These are phyloP conservation scores for Neosalanx taihuensis DNA, from an alignment of 2,797 vertebrate species.

Conservation along the genomic window DNA sequence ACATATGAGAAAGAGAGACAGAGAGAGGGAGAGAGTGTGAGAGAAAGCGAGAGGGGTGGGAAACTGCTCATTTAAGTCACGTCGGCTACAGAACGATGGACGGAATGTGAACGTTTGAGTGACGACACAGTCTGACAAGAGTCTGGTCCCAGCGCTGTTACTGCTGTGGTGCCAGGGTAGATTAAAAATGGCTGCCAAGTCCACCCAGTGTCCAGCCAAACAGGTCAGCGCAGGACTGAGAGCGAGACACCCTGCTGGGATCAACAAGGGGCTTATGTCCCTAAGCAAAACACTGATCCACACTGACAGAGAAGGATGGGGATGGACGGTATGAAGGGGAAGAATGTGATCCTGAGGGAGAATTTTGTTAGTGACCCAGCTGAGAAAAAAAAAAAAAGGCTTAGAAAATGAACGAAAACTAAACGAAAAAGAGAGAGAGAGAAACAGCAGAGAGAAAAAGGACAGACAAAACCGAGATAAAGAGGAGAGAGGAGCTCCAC, in stretches of 20 bases:
- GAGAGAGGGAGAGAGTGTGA: background rate
- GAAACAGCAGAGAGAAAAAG: too few species aligned
- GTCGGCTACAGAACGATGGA: background rate
- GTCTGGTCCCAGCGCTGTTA: background rate
- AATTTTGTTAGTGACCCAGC: background rate
- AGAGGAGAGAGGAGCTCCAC: constrained; percentile 26
- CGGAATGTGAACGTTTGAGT: too few species aligned
- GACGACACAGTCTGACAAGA: background rate
- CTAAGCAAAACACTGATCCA: background rate
- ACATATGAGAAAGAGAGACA: too few species aligned
- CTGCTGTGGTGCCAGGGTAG: background rate
- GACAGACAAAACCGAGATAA: background rate
- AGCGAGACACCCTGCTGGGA: background rate
- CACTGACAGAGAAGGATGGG: background rate
- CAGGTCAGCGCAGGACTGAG: background rate
- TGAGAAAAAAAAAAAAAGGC: background rate
- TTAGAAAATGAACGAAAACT: background rate
- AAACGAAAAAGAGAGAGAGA: background rate
- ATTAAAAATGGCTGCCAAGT: constrained; percentile 3
- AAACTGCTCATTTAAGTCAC: background rate
- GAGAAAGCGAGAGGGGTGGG: background rate
- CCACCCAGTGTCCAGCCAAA: constrained; percentile 3
- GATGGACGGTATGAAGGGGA: background rate
- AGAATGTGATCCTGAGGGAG: background rate
- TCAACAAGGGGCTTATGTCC: constrained; percentile 10